A percentile compares a stretch with the other conserved stretches of the same genome.
Conservation (phyloP, 2,113 vertebrate species). For the Donacobius atricapilla region DNA sequence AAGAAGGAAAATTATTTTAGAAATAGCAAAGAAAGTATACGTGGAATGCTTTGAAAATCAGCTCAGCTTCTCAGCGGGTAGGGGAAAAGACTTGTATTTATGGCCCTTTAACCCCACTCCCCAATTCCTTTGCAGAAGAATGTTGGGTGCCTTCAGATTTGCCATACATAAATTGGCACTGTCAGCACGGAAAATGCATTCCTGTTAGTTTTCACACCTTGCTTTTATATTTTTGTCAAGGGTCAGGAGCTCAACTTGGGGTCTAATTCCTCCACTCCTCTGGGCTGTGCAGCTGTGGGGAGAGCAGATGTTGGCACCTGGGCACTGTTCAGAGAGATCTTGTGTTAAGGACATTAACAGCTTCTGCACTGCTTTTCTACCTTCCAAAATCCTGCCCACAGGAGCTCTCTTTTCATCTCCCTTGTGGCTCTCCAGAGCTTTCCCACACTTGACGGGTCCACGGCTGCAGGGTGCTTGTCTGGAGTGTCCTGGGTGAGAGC, state of each 20-base stretch:
- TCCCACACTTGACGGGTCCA: rapidly evolving
- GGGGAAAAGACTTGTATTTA: neutral
- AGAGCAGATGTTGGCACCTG: neutral
- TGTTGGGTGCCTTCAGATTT: neutral
- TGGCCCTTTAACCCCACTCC: neutral
- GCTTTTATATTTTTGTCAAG: neutral
- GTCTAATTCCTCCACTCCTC: neutral
- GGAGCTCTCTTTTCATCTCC: neutral
- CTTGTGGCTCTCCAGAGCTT: neutral
- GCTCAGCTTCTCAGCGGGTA: neutral
- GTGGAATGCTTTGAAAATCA: neutral
- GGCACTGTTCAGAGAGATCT: neutral
- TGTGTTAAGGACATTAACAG: neutral
- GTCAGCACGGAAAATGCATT: neutral
- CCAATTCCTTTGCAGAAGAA: neutral
- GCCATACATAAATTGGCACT: neutral
- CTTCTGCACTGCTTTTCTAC: neutral
- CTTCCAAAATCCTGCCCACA: neutral
- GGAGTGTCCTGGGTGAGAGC: neutral
- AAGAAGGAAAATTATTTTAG: neutral
- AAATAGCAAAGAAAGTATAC: neutral
- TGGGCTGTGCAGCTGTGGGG: neutral
- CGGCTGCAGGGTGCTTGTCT: neutral
- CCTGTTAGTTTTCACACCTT: neutral
- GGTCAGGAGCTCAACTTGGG: neutral